These are phyloP conservation scores for Triops longicaudatus DNA, from an alignment of 1,140 invertebrate species.

Conservation along the genomic window DNA sequence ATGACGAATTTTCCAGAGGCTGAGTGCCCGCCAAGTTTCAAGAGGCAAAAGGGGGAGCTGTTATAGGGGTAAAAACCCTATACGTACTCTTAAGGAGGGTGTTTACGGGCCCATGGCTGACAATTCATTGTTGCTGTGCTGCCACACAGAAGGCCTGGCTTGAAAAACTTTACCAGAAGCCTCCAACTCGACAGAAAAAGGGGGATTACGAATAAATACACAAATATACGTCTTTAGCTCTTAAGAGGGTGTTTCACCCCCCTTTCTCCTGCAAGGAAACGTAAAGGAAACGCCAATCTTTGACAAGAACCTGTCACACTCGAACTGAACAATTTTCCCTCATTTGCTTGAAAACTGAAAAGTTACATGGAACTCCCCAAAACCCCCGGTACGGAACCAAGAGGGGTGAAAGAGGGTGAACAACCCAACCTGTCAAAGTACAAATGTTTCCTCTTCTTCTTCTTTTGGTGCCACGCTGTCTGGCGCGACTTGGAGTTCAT, in stretches of 20 bases:
- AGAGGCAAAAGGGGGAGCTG: background rate
- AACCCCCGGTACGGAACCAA: too few species aligned
- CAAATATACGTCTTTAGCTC: background rate
- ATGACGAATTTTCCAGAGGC: background rate
- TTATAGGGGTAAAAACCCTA: background rate
- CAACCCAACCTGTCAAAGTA: constrained; percentile 2
- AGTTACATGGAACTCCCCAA: background rate
- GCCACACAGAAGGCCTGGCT: background rate
- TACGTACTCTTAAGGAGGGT: too few species aligned
- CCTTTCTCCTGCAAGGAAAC: too few species aligned
- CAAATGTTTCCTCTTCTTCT: background rate
- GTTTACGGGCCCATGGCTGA: background rate
- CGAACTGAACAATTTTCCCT: too few species aligned
- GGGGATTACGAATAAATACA: background rate
- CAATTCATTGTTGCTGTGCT: constrained; percentile 1
- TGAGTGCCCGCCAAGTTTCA: background rate
- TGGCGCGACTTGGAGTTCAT: background rate
- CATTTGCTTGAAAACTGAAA: too few species aligned
- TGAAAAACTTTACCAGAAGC: too few species aligned
- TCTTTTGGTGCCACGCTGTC: constrained; percentile 3
- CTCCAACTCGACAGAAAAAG: background rate
- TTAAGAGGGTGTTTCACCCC: too few species aligned
- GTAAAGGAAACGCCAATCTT: too few species aligned
- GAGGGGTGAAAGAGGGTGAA: background rate
- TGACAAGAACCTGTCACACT: too few species aligned